phyloP scores from a whole-genome alignment of 2,797 vertebrate species.

The Melanotaenia pygmaea region DNA sequence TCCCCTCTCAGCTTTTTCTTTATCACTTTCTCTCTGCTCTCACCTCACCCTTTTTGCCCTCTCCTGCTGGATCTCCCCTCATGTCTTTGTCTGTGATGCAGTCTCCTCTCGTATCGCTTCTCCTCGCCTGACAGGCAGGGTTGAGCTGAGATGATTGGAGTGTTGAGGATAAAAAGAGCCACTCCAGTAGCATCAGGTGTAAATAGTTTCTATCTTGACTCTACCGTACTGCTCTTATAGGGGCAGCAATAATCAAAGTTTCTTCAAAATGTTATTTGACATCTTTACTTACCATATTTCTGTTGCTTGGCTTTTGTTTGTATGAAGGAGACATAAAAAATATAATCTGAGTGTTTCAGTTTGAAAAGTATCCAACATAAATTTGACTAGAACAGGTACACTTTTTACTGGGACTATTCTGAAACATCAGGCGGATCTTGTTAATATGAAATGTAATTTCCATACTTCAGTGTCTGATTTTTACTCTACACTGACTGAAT shows the following conservation, averaged over 20 bases:
- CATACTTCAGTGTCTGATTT: not conserved
- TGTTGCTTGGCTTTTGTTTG: not conserved
- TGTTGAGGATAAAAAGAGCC: conserved; percentile 25
- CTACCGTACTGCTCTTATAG: not conserved
- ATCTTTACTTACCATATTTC: not conserved
- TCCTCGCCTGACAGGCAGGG: conserved; percentile 10
- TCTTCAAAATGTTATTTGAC: not conserved
- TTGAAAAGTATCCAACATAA: not conserved
- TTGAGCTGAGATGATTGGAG: conserved; percentile 26
- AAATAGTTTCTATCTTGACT: conserved; percentile 50
- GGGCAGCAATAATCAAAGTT: not conserved
- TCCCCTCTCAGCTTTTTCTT: not conserved
- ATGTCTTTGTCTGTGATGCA: conserved; percentile 5
- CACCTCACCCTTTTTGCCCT: conserved; percentile 5
- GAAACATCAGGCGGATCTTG: not conserved
- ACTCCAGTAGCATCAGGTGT: conserved; percentile 32
- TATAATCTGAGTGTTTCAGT: not conserved
- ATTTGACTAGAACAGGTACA: not conserved
- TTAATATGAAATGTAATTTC: not conserved
- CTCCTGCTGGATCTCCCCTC: not conserved
- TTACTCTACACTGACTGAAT: not conserved
- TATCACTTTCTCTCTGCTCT: conserved; percentile 7
- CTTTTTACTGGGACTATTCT: no score
- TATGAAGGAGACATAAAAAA: not conserved
- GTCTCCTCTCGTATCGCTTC: conserved; percentile 26